phyloP scores from a whole-genome alignment of 2,113 vertebrate genomes.

The Chauna torquata region DNA sequence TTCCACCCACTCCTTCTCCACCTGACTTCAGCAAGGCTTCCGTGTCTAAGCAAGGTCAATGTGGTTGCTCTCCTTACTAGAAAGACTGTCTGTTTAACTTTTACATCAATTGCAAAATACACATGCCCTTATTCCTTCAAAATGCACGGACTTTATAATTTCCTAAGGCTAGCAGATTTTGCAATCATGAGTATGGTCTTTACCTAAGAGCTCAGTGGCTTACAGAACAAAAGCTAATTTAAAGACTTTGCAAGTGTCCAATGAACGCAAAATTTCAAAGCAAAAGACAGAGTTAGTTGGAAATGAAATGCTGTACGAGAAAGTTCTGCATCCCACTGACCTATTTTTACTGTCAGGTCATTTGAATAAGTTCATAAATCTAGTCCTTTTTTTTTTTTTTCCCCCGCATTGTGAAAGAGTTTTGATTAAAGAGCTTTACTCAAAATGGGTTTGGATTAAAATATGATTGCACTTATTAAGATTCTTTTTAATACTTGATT shows the following conservation, averaged over 20 bases:
- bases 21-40: background rate
- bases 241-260: background rate
- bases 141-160: background rate
- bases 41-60: background rate
- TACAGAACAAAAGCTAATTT: background rate
- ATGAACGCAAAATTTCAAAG: background rate
- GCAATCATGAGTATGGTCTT: background rate
- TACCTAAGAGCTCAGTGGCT: background rate
- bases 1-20: background rate
- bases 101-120: background rate
- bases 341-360: slow-evolving; percentile 38
- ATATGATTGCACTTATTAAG: slow-evolving; percentile 31
- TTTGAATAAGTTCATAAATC: slow-evolving; percentile 50
- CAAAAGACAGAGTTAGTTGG: background rate
- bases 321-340: background rate
- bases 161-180: background rate
- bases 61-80: background rate
- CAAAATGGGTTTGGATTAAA: slow-evolving; percentile 31
- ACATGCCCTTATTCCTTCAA: background rate
- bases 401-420: background rate
- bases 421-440: slow-evolving; percentile 44
- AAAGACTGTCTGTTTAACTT: background rate
- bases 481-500: slow-evolving; percentile 28
- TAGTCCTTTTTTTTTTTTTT: background rate
- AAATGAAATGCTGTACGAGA: background rate